phyloP scores from a whole-genome alignment of 2,113 vertebrate species.

The Oreochromis tanganicae region DNA sequence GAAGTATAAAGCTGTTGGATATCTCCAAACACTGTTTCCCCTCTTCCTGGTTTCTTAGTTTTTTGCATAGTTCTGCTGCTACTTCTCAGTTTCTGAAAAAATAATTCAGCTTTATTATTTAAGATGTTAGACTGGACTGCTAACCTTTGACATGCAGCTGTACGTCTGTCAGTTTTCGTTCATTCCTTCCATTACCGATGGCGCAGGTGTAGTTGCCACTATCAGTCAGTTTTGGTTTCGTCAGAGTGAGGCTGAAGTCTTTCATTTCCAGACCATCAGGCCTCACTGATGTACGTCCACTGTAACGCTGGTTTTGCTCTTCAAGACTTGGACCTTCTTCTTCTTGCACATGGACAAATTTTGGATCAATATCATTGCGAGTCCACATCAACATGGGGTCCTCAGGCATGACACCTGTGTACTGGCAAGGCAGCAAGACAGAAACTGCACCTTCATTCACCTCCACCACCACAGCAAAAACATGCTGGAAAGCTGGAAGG shows the following conservation, averaged over 20 bases:
- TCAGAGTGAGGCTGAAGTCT: not conserved
- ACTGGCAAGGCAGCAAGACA: not conserved
- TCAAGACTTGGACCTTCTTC: not conserved
- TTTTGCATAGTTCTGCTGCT: not conserved
- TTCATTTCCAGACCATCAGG: not conserved
- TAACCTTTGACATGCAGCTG: not conserved
- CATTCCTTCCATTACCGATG: not conserved
- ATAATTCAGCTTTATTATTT: not conserved
- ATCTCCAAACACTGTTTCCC: accelerated
- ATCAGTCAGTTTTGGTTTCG: not conserved
- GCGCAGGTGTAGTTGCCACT: not conserved
- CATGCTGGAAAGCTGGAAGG: not conserved
- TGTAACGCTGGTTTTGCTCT: not conserved
- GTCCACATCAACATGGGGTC: not conserved
- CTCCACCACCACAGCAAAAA: not conserved
- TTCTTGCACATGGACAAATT: not conserved
- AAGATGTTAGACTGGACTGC: not conserved
- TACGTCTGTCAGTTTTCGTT: not conserved
- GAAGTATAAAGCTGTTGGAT: accelerated
- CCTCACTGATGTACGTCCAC: not conserved
- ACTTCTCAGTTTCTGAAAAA: not conserved
- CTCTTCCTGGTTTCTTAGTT: not conserved
- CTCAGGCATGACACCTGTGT: not conserved
- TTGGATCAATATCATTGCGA: not conserved
- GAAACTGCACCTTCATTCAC: not conserved